phyloP scores from a whole-genome alignment of 2,888 invertebrate species.

The Drosophila quinaria region DNA sequence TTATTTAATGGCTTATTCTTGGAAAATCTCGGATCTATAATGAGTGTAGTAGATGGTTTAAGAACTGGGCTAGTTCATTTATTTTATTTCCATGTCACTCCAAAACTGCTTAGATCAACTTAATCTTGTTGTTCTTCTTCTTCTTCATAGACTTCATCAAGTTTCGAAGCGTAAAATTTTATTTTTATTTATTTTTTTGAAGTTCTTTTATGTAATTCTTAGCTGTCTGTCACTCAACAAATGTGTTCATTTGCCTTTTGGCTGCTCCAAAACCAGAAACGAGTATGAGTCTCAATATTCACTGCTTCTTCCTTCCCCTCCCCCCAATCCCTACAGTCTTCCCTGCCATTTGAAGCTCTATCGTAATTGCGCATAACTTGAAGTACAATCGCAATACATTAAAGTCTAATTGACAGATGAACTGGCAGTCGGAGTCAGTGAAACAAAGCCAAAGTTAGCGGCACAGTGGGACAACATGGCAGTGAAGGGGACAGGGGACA shows the following conservation, averaged over 20 bases:
- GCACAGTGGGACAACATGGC: conserved; percentile 1
- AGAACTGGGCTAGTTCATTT: background rate
- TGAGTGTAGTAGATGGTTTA: background rate
- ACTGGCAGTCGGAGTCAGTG: conserved; percentile 53
- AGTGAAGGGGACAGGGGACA: too few species aligned
- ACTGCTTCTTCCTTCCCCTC: background rate
- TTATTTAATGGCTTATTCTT: background rate
- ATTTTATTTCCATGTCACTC: background rate
- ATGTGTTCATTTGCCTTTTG: conserved; percentile 62
- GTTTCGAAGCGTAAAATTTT: conserved; percentile 22
- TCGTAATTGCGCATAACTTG: conserved; percentile 76
- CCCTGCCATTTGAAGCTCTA: conserved; percentile 59
- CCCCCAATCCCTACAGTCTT: background rate
- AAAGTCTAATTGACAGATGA: conserved; percentile 78
- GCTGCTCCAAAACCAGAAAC: conserved; percentile 30
- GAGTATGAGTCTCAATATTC: conserved; percentile 22
- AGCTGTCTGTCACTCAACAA: conserved; percentile 50
- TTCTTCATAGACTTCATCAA: conserved; percentile 15
- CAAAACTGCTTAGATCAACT: conserved; percentile 17
- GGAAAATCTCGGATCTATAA: background rate
- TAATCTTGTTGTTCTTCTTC: conserved; percentile 1
- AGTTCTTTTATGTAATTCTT: conserved; percentile 26
- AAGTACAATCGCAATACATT: conserved; percentile 79
- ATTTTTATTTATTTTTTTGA: conserved; percentile 17
- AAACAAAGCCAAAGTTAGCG: conserved; percentile 16